Percentiles rank a stretch among this genome's conserved stretches.
phyloP scores from a whole-genome alignment of 2,113 vertebrate species.

The Protobothrops mucrosquamatus region DNA sequence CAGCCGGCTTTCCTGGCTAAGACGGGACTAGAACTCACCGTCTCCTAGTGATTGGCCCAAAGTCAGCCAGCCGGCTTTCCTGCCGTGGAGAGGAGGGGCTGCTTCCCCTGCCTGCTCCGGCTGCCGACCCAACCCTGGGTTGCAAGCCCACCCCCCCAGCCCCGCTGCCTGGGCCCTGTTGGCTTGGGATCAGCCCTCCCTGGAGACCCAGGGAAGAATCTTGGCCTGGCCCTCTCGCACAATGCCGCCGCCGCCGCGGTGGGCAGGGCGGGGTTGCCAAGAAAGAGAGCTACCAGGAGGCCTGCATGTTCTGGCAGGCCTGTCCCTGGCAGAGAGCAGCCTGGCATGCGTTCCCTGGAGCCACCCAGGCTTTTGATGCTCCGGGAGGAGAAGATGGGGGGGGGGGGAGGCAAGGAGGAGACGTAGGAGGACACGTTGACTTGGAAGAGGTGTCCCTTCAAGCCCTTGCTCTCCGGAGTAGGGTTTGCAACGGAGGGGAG shows the following conservation, averaged over 20 bases:
- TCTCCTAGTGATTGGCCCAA: too few relatives aligned
- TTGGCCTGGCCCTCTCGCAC: constrained; percentile 39
- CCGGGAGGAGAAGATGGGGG: constrained; percentile 20
- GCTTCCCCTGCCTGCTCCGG: accelerated
- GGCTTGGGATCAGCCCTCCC: constrained; percentile 16
- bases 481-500: too few relatives aligned
- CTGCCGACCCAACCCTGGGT: not conserved
- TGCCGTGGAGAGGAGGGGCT: not conserved
- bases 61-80: too few relatives aligned
- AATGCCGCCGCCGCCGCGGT: constrained; percentile 30
- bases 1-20: too few relatives aligned
- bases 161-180: not conserved
- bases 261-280: constrained; percentile 3
- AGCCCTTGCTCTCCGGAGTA: too few relatives aligned
- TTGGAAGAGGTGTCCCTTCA: too few relatives aligned
- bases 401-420: too few relatives aligned
- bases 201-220: not conserved
- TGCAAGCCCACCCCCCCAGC: not conserved
- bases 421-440: too few relatives aligned
- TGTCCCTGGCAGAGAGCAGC: constrained; percentile 26
- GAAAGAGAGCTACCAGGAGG: constrained; percentile 1
- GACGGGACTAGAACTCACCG: too few relatives aligned
- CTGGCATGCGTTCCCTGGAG: constrained; percentile 24
- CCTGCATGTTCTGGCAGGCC: constrained; percentile 58
- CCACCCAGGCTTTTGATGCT: constrained; percentile 14